phyloP scores from a whole-genome alignment of 2,113 vertebrate genomes.

The Fregata magnificens region DNA sequence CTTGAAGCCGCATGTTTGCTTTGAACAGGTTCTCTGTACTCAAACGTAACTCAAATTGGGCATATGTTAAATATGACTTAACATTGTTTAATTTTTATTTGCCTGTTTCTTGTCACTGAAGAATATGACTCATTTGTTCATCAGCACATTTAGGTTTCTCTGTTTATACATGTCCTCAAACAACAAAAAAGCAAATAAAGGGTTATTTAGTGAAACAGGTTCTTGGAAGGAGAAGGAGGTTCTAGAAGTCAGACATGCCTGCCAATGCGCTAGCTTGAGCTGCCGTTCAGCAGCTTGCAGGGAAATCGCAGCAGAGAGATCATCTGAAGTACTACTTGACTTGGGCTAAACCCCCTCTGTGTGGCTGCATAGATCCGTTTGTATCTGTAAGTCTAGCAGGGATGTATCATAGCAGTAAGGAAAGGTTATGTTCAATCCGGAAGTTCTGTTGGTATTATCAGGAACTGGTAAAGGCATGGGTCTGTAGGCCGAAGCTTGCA shows the following conservation, averaged over 20 bases:
- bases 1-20: neutral
- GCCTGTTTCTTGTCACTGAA: neutral
- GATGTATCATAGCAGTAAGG: neutral
- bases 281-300: neutral
- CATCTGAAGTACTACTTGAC: neutral
- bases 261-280: neutral
- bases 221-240: neutral
- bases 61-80: neutral
- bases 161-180: neutral
- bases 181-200: neutral
- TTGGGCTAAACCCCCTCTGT: neutral
- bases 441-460: neutral
- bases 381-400: neutral
- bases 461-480: neutral
- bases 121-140: neutral
- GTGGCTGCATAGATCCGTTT: neutral
- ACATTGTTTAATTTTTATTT: neutral
- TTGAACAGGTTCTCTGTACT: neutral
- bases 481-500: neutral
- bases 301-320: neutral
- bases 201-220: neutral
- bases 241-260: neutral
- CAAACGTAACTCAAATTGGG: neutral
- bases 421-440: neutral
- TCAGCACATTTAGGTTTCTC: neutral